Conservation (phyloP, 2,888 invertebrate species). For the Lumbricus terrestris region DNA sequence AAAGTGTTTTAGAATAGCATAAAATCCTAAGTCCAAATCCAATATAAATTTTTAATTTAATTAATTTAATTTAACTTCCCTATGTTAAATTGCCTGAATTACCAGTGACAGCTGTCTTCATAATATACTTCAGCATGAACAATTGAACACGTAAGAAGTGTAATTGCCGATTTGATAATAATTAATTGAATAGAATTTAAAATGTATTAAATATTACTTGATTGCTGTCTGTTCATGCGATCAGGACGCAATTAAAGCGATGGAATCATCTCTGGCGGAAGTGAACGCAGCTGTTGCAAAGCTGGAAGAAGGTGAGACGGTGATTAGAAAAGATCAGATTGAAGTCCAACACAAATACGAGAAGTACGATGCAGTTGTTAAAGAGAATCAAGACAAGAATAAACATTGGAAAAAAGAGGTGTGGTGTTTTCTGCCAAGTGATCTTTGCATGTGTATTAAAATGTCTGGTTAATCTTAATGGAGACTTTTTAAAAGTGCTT, state of each 20-base stretch:
- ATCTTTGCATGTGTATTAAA: not conserved
- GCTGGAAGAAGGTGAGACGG: constrained; percentile 58
- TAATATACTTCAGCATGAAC: not conserved
- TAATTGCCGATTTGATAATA: not conserved
- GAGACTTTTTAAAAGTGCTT: not conserved
- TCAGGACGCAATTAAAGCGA: constrained; percentile 50
- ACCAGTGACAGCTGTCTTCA: not conserved
- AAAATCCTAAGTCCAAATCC: too few species aligned
- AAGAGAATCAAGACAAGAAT: constrained; percentile 55
- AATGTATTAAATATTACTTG: not conserved
- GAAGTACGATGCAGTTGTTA: constrained; percentile 53
- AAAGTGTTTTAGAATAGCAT: too few species aligned
- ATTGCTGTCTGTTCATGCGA: not conserved
- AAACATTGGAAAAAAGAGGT: constrained; percentile 60
- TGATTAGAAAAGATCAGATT: constrained; percentile 74
- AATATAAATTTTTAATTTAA: too few species aligned
- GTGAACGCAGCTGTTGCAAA: constrained; percentile 45
- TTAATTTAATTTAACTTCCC: too few species aligned
- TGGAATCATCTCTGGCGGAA: constrained; percentile 46
- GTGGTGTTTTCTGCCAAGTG: not conserved
- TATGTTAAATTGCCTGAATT: not conserved
- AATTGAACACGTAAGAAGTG: not conserved
- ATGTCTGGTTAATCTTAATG: not conserved
- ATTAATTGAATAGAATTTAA: not conserved
- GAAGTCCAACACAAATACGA: constrained; percentile 74